These are phyloP conservation scores for Acanthaster planci DNA, from an alignment of 35 echinoderm and acorn worm genomes.

Conservation along the genomic window DNA sequence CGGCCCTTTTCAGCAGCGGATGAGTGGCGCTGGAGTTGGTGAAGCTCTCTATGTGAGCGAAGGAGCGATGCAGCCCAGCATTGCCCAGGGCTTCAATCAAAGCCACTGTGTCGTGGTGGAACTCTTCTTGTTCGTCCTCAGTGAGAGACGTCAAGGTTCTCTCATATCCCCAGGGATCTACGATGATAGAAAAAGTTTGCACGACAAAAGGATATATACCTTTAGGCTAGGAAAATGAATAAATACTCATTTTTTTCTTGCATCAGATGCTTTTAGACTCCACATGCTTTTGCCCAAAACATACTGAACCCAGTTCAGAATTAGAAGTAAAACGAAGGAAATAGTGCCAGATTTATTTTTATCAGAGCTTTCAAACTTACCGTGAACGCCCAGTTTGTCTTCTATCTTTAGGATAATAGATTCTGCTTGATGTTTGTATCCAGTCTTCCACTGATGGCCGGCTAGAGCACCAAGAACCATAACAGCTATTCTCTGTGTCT, in stretches of 20 bases:
- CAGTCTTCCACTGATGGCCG: not conserved
- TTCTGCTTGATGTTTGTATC: not conserved
- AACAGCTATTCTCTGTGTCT: not conserved
- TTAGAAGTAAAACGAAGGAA: not conserved
- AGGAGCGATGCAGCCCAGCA: slow-evolving; percentile 26
- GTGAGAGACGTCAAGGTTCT: not conserved
- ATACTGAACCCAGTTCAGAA: too few relatives aligned
- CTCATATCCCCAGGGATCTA: slow-evolving; percentile 36
- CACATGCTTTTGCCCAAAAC: too few relatives aligned
- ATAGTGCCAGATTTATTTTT: too few relatives aligned
- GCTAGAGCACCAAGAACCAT: slow-evolving; percentile 13
- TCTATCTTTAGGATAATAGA: not conserved
- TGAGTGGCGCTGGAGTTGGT: slow-evolving; percentile 19
- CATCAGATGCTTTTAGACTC: too few relatives aligned
- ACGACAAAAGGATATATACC: too few relatives aligned
- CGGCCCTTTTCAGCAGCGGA: slow-evolving; percentile 32
- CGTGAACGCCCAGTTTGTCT: slow-evolving; percentile 28
- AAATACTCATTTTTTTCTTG: too few relatives aligned
- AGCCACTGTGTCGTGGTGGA: slow-evolving; percentile 18
- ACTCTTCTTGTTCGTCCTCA: not conserved
- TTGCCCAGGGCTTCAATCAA: slow-evolving; percentile 41
- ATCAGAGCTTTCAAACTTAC: not conserved
- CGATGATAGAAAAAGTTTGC: too few relatives aligned
- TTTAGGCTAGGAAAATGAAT: too few relatives aligned
- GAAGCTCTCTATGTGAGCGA: slow-evolving; percentile 25